Base-by-base conservation (phyloP, 1,140 invertebrate genomes). In the Drosophila nikananu region DNA sequence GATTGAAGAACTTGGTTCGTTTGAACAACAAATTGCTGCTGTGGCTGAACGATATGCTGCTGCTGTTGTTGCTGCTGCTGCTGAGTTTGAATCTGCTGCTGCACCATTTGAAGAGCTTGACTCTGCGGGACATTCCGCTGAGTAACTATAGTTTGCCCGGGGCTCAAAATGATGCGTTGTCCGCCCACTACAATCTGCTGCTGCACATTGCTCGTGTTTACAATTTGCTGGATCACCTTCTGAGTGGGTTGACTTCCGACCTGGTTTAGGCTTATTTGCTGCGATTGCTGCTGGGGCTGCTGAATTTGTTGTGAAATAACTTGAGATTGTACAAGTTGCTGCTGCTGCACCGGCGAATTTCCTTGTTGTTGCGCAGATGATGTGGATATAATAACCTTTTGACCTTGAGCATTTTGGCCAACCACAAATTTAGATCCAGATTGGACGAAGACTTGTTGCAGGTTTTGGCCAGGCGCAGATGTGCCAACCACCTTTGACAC, bases 181-280 rank as follows among this genome's bases (percentile, higher is more conserved):
- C 91, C 91, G 19, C 91, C 92, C 55, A 93, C 77, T 6, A 93
- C 79, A 65, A 93, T 92, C 51, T 93, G 92, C 57, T 93, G 92
- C n/a, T 92, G 92, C 17, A 91, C 84, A 77, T 93, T 93, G 37
- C 92, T 92, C 0, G 92, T 92, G 73, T 93, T 93, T 8, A 93
- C 92, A 65, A 92, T 92, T 71, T 92, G 91, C 67, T 92, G 92
- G 55, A 93, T 92, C 23, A 91, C 87, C 48, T 92, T 93, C 75
- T 92, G 92, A 10, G 86, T 89, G 5, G 84, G 81, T n/a, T 86
- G 91, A 21, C 27, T 74, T 48, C 44, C 60, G 15, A 71, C 67
- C 57, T 72, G 91, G 52, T 79, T 90, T 0, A 92, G 59, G 23
- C 84, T 77, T 54, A 91, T 77, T 41, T 92, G 84, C 57, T 89